Evolutionary conservation across 2,113 vertebrate genomes (phyloP).

Genomic region (Pandion haliaetus): DNA sequence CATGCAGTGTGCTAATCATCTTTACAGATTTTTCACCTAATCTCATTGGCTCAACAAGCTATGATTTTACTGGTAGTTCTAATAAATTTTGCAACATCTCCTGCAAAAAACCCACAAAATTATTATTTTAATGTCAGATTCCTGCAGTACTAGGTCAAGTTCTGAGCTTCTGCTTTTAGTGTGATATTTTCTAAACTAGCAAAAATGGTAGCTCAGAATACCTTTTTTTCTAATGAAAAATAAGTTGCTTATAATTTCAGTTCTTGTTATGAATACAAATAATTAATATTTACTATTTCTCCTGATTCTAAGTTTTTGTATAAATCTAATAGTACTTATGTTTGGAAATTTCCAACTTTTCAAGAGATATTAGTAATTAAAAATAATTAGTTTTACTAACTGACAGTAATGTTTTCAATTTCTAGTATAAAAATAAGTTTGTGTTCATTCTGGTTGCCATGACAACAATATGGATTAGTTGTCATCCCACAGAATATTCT

Average conservation of each 20-base stretch:
- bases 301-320: neutral
- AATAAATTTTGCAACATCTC: neutral
- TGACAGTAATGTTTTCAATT: constrained; percentile 57
- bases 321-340: neutral
- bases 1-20: neutral
- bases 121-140: neutral
- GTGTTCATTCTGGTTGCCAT: constrained; percentile 40
- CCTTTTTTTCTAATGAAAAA: neutral
- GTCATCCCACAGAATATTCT: constrained; percentile 12
- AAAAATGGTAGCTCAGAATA: neutral
- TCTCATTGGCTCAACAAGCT: neutral
- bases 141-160: neutral
- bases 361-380: constrained; percentile 31
- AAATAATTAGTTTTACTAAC: constrained; percentile 43
- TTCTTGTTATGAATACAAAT: neutral
- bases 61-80: neutral
- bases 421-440: constrained; percentile 60
- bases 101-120: neutral
- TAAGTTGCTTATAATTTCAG: neutral
- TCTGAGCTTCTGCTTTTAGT: neutral
- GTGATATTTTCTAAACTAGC: neutral
- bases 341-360: neutral
- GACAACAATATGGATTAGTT: constrained; percentile 25
- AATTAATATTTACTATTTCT: neutral
- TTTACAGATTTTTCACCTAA: neutral